Evolutionary conservation across 2,113 vertebrate species (phyloP).

Genomic region (Nanorana parkeri): DNA sequence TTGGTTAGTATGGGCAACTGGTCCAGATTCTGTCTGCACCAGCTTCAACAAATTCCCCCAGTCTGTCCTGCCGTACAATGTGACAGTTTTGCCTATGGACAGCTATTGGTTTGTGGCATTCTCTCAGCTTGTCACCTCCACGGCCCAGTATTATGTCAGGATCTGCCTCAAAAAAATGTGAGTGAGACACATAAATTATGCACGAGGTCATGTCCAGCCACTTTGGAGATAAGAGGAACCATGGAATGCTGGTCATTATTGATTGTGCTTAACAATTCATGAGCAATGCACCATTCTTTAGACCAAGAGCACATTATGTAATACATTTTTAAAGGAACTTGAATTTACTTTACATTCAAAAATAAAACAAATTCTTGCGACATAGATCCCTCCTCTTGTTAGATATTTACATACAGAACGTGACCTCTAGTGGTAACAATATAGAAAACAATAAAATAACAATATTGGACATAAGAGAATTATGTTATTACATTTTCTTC

Average conservation of each 20-base stretch:
- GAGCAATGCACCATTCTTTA: background rate
- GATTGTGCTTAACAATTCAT: constrained; percentile 49
- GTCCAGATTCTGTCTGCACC: too few species aligned
- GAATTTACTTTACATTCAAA: background rate
- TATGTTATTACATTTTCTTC: too few species aligned
- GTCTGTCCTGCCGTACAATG: too few species aligned
- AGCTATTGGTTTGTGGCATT: too few species aligned
- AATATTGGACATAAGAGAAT: too few species aligned
- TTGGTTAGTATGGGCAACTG: too few species aligned
- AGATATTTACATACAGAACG: background rate
- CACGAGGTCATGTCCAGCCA: constrained; percentile 8
- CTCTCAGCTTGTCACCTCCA: background rate
- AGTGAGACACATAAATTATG: constrained; percentile 13
- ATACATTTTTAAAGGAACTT: constrained; percentile 30
- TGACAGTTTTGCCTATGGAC: too few species aligned
- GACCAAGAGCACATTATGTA: constrained; percentile 13
- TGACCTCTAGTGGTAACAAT: constrained; percentile 7
- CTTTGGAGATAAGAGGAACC: constrained; percentile 18
- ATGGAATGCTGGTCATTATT: constrained; percentile 25
- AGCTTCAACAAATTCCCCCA: too few species aligned
- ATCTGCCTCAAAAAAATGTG: too few species aligned
- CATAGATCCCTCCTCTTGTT: background rate
- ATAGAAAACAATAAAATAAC: background rate
- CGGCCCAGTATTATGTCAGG: background rate
- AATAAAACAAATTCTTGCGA: background rate